Evolutionary conservation across 1,140 invertebrate species (phyloP).

Genomic region (Aphelinus certus): DNA sequence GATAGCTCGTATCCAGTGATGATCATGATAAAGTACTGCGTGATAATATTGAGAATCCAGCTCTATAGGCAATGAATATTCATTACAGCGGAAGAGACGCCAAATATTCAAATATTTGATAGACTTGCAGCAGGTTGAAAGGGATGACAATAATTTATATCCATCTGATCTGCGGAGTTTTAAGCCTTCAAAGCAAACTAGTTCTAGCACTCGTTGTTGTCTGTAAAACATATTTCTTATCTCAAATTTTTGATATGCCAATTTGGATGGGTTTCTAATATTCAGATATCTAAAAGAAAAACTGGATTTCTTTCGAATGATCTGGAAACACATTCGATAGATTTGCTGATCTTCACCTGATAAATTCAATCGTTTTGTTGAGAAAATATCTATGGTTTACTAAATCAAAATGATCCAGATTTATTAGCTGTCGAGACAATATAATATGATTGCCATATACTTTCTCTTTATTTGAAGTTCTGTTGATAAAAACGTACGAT

Average conservation of each 20-base stretch:
- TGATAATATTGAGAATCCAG: not conserved
- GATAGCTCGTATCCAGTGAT: conserved; percentile 6
- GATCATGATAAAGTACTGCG: not conserved
- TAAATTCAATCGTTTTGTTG: not conserved
- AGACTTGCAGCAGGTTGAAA: not conserved
- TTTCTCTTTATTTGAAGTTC: not conserved
- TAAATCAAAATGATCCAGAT: not conserved
- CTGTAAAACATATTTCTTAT: not conserved
- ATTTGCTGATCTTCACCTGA: conserved; percentile 1
- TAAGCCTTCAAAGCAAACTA: conserved; percentile 20
- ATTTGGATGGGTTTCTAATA: too few relatives aligned
- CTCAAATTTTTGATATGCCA: too few relatives aligned
- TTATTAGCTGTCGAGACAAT: not conserved
- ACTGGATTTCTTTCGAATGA: not conserved
- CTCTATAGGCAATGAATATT: not conserved
- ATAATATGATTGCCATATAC: not conserved
- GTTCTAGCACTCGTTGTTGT: not conserved
- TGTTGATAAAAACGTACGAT: not conserved
- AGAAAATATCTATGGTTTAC: not conserved
- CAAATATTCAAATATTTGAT: conserved; percentile 13
- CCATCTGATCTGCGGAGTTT: not conserved
- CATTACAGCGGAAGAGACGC: not conserved
- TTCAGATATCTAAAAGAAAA: not conserved
- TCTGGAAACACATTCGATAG: not conserved
- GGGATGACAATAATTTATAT: not conserved